phyloP scores from a whole-genome alignment of 2,113 vertebrate species.

The Nesoenas mayeri region DNA sequence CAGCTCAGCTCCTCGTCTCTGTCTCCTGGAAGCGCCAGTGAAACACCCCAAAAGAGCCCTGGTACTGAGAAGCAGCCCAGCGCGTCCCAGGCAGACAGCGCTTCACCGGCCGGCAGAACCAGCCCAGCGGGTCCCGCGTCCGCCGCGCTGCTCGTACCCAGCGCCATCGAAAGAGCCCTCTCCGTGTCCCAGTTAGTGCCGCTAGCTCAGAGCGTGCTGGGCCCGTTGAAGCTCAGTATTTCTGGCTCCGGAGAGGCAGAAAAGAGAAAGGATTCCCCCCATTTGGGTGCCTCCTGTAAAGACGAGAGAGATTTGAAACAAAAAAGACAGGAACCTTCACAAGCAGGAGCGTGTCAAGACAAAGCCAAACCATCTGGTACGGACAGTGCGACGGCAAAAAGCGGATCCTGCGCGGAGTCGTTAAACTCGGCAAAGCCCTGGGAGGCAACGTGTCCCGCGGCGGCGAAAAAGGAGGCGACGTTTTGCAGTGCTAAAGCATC shows the following conservation, averaged over 20 bases:
- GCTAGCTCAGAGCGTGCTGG: slow-evolving; percentile 78
- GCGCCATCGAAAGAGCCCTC: slow-evolving; percentile 59
- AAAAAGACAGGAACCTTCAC: slow-evolving; percentile 39
- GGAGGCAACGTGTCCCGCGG: background rate
- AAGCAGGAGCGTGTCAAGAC: slow-evolving; percentile 23
- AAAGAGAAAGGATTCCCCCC: slow-evolving; percentile 63
- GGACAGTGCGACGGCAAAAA: background rate
- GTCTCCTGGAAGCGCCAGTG: background rate
- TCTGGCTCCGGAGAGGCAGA: slow-evolving; percentile 67
- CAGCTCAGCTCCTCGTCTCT: slow-evolving; percentile 3
- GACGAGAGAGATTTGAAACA: slow-evolving; percentile 62
- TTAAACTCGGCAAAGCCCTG: background rate
- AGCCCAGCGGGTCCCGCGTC: background rate
- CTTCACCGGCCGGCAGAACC: slow-evolving; percentile 63
- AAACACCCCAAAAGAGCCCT: background rate
- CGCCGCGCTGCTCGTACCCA: background rate
- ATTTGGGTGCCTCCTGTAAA: slow-evolving; percentile 8
- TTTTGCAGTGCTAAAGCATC: background rate
- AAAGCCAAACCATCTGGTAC: background rate
- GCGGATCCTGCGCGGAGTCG: background rate
- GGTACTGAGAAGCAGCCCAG: slow-evolving; percentile 19
- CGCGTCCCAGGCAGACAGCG: background rate
- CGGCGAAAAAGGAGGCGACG: slow-evolving; percentile 11
- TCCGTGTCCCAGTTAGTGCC: slow-evolving; percentile 69
- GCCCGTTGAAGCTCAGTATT: slow-evolving; percentile 76